These are phyloP conservation scores for Dryomyza anilis DNA, from an alignment of 2,888 invertebrate species.

Conservation along the genomic window DNA sequence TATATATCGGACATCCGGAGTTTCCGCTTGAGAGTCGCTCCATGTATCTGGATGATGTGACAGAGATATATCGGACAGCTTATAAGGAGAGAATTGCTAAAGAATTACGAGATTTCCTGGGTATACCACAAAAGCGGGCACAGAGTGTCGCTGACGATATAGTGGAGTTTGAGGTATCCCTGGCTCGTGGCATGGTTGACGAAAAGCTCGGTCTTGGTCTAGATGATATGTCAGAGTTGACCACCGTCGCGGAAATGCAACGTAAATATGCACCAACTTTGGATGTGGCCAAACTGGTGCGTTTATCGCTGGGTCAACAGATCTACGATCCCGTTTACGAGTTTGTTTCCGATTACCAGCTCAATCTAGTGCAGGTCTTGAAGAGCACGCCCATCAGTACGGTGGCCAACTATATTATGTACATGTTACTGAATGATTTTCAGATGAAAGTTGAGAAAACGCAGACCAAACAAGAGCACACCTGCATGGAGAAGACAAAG, in stretches of 20 bases:
- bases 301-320: conserved; percentile 41
- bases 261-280: conserved; percentile 41
- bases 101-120: conserved; percentile 35
- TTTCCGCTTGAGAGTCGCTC: conserved; percentile 36
- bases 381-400: conserved; percentile 36
- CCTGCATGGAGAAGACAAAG: conserved; percentile 43
- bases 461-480: conserved; percentile 27
- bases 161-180: conserved; percentile 47
- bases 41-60: conserved; percentile 39
- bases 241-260: conserved; percentile 41
- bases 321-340: conserved; percentile 43
- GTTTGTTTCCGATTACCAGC: conserved; percentile 40
- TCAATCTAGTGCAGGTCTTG: conserved; percentile 43
- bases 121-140: conserved; percentile 36
- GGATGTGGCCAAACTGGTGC: conserved; percentile 44
- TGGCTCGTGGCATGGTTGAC: conserved; percentile 48
- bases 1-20: conserved; percentile 37
- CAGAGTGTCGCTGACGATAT: conserved; percentile 43
- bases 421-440: conserved; percentile 44
- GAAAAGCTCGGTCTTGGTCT: conserved; percentile 36
- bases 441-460: conserved; percentile 32
- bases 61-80: conserved; percentile 17
- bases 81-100: conserved; percentile 23
- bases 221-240: conserved; percentile 32
- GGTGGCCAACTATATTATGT: conserved; percentile 56